A percentile compares a stretch with the other conserved stretches of the same genome.
Conservation (phyloP, 2,888 invertebrate genomes). For the Pteria penguin region DNA sequence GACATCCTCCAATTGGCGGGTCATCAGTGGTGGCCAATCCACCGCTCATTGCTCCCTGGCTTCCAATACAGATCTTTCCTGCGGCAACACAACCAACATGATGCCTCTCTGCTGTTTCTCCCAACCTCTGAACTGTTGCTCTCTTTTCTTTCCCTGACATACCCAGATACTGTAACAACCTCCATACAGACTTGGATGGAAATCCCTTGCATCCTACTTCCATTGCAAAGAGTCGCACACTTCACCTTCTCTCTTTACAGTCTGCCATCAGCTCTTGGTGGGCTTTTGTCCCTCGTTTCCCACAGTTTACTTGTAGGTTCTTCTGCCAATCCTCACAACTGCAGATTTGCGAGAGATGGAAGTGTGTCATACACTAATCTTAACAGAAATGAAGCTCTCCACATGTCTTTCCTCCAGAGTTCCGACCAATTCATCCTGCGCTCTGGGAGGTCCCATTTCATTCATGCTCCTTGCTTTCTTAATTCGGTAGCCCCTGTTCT, state of each 20-base stretch:
- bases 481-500: neutral
- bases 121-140: too few relatives aligned
- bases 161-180: too few relatives aligned
- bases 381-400: constrained; percentile 4
- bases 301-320: neutral
- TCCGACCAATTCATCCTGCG: neutral
- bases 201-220: constrained; percentile 23
- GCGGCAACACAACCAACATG: too few relatives aligned
- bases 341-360: too few relatives aligned
- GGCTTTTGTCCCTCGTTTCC: neutral
- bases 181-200: too few relatives aligned
- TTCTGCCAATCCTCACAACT: neutral
- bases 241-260: neutral
- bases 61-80: neutral
- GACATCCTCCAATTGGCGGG: too few relatives aligned
- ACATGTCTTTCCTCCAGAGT: constrained; percentile 20
- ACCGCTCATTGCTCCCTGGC: too few relatives aligned
- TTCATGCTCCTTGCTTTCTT: constrained; percentile 15
- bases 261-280: too few relatives aligned
- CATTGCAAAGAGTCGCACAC: constrained; percentile 3
- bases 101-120: too few relatives aligned
- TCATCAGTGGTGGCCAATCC: neutral
- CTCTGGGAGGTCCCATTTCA: too few relatives aligned
- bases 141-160: too few relatives aligned
- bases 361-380: too few relatives aligned